Percentiles rank a stretch among this genome's conserved stretches.
phyloP scores from a whole-genome alignment of 2,113 vertebrate genomes.

The Phyllostomus hastatus region DNA sequence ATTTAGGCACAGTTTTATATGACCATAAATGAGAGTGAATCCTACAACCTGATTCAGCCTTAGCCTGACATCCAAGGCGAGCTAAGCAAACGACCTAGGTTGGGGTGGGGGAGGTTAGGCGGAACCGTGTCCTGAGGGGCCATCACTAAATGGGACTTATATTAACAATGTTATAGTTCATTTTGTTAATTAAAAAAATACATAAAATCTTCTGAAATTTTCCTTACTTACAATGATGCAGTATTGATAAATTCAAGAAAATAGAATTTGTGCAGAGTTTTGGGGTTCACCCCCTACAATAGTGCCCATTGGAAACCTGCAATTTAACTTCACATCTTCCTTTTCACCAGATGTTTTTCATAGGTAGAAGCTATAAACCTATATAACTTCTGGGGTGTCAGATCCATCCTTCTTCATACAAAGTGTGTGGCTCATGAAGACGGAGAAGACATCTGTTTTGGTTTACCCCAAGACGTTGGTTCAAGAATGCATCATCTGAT shows the following conservation, averaged over 20 bases:
- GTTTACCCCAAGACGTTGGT: background rate
- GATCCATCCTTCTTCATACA: background rate
- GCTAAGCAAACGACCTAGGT: accelerated
- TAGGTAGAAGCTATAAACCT: background rate
- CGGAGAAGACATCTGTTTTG: background rate
- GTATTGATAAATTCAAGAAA: background rate
- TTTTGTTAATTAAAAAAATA: background rate
- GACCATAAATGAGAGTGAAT: background rate
- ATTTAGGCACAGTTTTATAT: background rate
- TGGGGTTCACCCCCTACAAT: background rate
- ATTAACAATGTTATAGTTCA: background rate
- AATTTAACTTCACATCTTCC: background rate
- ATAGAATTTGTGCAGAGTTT: background rate
- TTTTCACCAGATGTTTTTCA: background rate
- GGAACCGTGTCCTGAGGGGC: accelerated
- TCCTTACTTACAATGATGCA: background rate
- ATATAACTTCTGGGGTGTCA: background rate
- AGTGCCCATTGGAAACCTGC: background rate
- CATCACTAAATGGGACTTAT: background rate
- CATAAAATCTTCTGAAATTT: background rate
- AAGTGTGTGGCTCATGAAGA: background rate
- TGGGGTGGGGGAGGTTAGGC: too few species aligned
- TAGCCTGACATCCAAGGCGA: background rate
- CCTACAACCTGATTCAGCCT: background rate
- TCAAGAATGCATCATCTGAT: background rate